These are phyloP conservation scores for Oscheius sp. DNA, from an alignment of 2,888 invertebrate genomes.

Conservation along the genomic window DNA sequence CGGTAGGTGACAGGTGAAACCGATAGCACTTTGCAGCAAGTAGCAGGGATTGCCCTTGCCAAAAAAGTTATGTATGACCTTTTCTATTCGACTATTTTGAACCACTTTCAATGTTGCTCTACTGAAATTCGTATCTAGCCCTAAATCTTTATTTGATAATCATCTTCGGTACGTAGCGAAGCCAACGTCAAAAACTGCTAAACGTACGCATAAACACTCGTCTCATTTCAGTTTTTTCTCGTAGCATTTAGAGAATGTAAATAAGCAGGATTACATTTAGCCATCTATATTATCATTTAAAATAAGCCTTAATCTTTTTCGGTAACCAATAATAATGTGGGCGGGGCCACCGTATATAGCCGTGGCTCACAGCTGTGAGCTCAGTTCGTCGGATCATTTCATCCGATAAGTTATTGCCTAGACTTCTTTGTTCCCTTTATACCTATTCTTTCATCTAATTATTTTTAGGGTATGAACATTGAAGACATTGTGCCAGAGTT, in stretches of 20 bases:
- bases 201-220: background rate
- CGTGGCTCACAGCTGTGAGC: conserved; percentile 20
- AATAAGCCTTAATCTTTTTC: conserved; percentile 3
- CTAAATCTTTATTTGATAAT: background rate
- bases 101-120: too few species aligned
- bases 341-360: conserved; percentile 28
- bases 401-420: background rate
- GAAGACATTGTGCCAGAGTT: conserved; percentile 60
- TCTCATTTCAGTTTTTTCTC: background rate
- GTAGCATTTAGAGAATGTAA: too few species aligned
- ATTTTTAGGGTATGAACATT: conserved; percentile 50
- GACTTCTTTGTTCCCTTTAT: background rate
- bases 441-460: background rate
- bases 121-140: background rate
- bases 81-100: too few species aligned
- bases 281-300: background rate
- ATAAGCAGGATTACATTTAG: too few species aligned
- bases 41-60: too few species aligned
- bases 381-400: conserved; percentile 1
- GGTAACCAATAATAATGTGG: conserved; percentile 15
- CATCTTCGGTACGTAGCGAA: background rate
- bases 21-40: too few species aligned
- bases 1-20: too few species aligned
- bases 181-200: background rate
- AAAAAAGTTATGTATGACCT: too few species aligned